Base-by-base conservation (phyloP, 2,888 invertebrate genomes). In the Agrochola lychnidis region DNA sequence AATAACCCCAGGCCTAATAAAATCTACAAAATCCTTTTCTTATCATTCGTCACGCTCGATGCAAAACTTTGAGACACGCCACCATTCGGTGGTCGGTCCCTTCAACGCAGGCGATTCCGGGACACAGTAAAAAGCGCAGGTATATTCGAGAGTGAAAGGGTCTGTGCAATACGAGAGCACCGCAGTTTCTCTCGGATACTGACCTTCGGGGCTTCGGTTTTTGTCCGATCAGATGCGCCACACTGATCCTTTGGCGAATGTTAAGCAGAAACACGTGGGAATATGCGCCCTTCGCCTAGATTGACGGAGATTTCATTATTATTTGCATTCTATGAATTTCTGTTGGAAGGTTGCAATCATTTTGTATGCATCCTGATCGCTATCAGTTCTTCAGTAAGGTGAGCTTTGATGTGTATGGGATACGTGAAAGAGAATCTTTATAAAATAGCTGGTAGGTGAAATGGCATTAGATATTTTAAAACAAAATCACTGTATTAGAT, bases 101-200 rank as follows among this genome's bases (percentile, higher is more conserved):
- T 90, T 90, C 73, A 85, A 84, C 90, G 87, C 90, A 90, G 90
- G 90, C 90, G 92, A 95, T 96, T 96, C 95, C 92, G 89, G 93
- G 96, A 95, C 80, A 87, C 85, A 90, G 92, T 93, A 96, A 96
- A 96, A 96, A 96, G 95, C 94, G 95, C 96, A 96, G 96, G 96
- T 96, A 96, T 88, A 92, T 91, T 92, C 91, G 96, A 96, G 95
- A 96, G 96, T 96, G 96, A 96, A 96, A 96, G 96, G 96, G 96
- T 96, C 96, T 92, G 93, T 95, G 96, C 96, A 96, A 96, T 95
- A 92, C 92, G 96, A 96, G 95, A 94, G 75, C 86, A 92, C 93
- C 93, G 94, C 92, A 94, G 96, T 95, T 96, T 95, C 94, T 92
- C 93, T 92, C 83, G 80, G 85, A 83, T 89, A 91, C 95, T 96